Percentiles rank a stretch among this genome's conserved stretches.
These are phyloP conservation scores for Helarctos malayanus DNA, from an alignment of 2,797 vertebrate genomes.

Conservation along the genomic window DNA sequence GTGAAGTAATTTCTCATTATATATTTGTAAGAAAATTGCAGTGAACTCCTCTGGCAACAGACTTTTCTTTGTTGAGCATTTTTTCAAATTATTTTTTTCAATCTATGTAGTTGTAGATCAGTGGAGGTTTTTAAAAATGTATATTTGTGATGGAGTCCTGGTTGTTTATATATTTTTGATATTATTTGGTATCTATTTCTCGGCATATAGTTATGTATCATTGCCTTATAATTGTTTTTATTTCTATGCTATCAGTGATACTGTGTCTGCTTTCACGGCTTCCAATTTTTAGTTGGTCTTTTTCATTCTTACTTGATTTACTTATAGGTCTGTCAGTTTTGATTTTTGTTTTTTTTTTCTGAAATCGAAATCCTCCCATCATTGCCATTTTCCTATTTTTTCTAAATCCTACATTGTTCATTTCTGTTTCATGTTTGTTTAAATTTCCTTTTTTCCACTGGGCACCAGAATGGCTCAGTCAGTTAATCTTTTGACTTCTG, in stretches of 20 bases:
- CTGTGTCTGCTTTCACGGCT: neutral
- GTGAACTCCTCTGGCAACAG: neutral
- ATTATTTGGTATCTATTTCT: neutral
- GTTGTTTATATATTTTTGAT: neutral
- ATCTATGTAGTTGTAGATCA: neutral
- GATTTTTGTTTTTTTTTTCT: neutral
- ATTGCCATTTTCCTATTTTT: neutral
- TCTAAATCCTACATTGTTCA: neutral
- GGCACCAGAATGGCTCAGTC: too few relatives aligned
- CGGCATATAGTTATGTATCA: neutral
- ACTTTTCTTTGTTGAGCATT: neutral
- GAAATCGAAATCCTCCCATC: neutral
- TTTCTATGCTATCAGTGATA: neutral
- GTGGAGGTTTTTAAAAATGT: neutral
- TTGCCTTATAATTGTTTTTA: neutral
- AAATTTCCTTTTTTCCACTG: neutral
- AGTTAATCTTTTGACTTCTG: too few relatives aligned
- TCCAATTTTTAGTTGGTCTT: neutral
- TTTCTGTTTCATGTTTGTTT: neutral
- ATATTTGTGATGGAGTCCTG: neutral
- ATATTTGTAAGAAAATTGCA: neutral
- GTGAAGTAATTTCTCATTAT: neutral
- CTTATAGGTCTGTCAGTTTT: neutral
- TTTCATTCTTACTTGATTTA: neutral
- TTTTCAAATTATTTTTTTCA: neutral